Base-by-base conservation (phyloP, 2,888 invertebrate species). In the Eucera pruinosa region DNA sequence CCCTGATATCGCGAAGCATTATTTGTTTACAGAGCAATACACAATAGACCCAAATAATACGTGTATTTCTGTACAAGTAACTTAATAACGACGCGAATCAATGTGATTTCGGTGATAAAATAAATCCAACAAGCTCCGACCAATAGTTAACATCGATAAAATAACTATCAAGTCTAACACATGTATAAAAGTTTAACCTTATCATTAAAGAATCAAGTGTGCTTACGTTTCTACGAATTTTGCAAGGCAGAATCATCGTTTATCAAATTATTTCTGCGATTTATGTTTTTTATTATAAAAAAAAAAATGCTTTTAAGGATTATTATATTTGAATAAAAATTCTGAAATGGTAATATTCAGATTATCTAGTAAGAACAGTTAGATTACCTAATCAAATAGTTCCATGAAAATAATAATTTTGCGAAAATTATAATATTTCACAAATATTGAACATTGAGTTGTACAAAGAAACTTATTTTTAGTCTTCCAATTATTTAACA, bases 141-240 rank as follows among this genome's bases (percentile, higher is more conserved):
- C 23, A 67, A 58, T 75, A 71, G 65, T 57, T 45, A 30, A 39
- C 48, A 36, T 81, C 69, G 55, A 80, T 80, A 73, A 61, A 73
- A 67, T 47, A 58, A 41, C 66, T 33, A 76, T 64, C 57, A 55
- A 52, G 58, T 33, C 18, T 58, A 50, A 62, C 69, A 36, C 45
- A 54, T 66, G 55, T 61, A 27, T 55, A 48, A 73, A 65, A 74
- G 70, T 60, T 67, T 60, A 23, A 67, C 58, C 50, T 74, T 62
- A 54, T 79, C 70, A 41, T 48, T 45, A 25, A 41, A 36, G n/a
- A 41, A 11, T 41, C 33, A 25, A 23, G 18, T 20, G n/a, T 13
- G 41, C n/a, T 77, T 62, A 25, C 9, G 23, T 11, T n/a, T n/a
- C 30, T 45, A 15, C 33, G 43, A 58, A 39, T 50, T 58, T n/a